Evolutionary conservation across 1,140 invertebrate species (phyloP).

Genomic region (Lutraria rhynchaena): DNA sequence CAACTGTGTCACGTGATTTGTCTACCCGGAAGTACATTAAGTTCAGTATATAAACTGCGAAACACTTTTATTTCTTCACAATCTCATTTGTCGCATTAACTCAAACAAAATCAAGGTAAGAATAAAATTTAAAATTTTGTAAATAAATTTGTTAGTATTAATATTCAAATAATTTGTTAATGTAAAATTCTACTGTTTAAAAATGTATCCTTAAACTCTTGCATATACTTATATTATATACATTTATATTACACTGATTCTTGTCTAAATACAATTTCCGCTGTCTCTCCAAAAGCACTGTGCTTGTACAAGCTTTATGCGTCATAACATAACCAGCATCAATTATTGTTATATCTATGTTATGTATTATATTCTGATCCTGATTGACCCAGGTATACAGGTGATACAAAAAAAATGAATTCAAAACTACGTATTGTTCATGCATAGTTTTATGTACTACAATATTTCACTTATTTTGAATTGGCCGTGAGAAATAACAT

Average conservation of each 20-base stretch:
- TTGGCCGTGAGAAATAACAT: too few relatives aligned
- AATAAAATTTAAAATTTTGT: background rate
- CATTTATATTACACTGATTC: background rate
- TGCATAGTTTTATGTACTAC: too few relatives aligned
- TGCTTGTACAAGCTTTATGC: too few relatives aligned
- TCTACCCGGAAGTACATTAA: conserved; percentile 20
- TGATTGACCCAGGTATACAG: too few relatives aligned
- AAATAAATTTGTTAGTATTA: background rate
- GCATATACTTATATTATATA: background rate
- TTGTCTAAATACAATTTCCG: too few relatives aligned
- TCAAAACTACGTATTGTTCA: too few relatives aligned
- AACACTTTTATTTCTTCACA: background rate
- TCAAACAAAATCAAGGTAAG: conserved; percentile 21
- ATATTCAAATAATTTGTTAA: background rate
- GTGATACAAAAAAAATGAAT: too few relatives aligned
- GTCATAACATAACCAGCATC: too few relatives aligned
- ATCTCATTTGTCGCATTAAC: background rate
- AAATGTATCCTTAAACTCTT: background rate
- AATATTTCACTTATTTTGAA: too few relatives aligned
- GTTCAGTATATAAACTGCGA: background rate
- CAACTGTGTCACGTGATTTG: background rate
- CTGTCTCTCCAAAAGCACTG: too few relatives aligned
- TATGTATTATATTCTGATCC: too few relatives aligned
- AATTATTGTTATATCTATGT: too few relatives aligned
- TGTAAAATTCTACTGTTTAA: background rate